Evolutionary conservation across 2,888 invertebrate genomes (phyloP).

Genomic region (Thera britannica): DNA sequence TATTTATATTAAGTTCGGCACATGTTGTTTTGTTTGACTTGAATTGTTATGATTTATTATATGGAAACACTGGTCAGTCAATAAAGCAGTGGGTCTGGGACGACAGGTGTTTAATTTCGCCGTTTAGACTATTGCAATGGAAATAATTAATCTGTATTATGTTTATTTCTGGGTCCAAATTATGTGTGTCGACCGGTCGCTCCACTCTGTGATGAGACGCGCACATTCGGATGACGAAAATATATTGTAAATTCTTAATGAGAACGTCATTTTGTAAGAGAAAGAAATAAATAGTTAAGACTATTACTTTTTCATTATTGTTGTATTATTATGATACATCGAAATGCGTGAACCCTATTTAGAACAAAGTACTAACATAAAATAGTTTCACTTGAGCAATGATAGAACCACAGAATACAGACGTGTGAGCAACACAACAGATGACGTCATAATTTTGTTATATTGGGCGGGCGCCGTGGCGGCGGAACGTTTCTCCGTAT

Average conservation of each 20-base stretch:
- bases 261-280: slow-evolving; percentile 79
- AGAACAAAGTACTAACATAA: too few relatives aligned
- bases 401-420: too few relatives aligned
- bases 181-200: slow-evolving; percentile 60
- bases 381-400: too few relatives aligned
- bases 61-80: slow-evolving; percentile 84
- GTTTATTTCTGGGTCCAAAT: slow-evolving; percentile 78
- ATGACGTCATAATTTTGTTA: too few relatives aligned
- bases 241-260: slow-evolving; percentile 79
- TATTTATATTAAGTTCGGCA: slow-evolving; percentile 82
- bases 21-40: slow-evolving; percentile 84
- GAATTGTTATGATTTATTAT: slow-evolving; percentile 85
- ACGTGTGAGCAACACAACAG: too few relatives aligned
- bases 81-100: slow-evolving; percentile 85
- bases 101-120: slow-evolving; percentile 78
- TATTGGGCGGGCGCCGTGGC: too few relatives aligned
- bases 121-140: slow-evolving; percentile 53
- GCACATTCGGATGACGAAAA: slow-evolving; percentile 55
- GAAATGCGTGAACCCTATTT: slow-evolving; percentile 18
- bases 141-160: slow-evolving; percentile 58
- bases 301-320: slow-evolving; percentile 71
- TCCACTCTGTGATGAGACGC: slow-evolving; percentile 63
- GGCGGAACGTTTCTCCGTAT: too few relatives aligned
- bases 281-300: slow-evolving; percentile 83
- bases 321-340: slow-evolving; percentile 62